Base-by-base conservation (phyloP, 2,888 invertebrate genomes). In the Ypsolopha sequella region DNA sequence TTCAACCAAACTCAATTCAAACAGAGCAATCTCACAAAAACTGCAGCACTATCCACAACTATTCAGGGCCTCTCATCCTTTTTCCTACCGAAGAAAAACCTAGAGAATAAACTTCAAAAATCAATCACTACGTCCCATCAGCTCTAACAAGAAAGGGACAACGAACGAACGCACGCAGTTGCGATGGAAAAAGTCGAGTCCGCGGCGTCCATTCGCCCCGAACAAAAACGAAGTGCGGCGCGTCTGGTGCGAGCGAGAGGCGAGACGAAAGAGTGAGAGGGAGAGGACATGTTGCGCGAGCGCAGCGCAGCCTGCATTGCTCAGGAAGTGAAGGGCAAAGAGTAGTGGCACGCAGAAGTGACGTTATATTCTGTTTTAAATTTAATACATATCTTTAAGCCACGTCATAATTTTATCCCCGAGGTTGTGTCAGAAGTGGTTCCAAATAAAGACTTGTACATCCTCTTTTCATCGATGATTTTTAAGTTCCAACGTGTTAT, bases 241-340 rank as follows among this genome's bases (percentile, higher is more conserved):
- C 41, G 34, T 43, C 14, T 50, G 35, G 41, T 8, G 36, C 10
- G 43, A 50, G 36, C 52, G 51, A 59, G 58, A 61, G 54, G 48
- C 62, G 62, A 52, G 56, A 67, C 70, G 2, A 1, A 51, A 7
- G 62, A 50, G 55, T 9, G 63, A 69, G 60, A 51, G 68, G 59
- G 73, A 68, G 56, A 60, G 54, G 51, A 41, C 59, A 76, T 76
- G 68, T 63, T 73, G 78, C 73, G 75, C 69, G 63, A 57, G 65
- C 75, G 71, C 72, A 63, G 64, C 77, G 65, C 60, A 59, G 68
- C 69, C 63, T 24, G 24, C 60, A 7, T n/a, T 11, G 50, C 41
- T 7, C 34, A 11, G 43, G 41, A 34, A 7, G 41, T 9, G 7
- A n/a, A 38, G 13, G 43, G 43, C 13, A 38, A 11, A 46, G 35